phyloP scores from a whole-genome alignment of 35 echinoderm and acorn worm genomes.

The Lytechinus variegatus region DNA sequence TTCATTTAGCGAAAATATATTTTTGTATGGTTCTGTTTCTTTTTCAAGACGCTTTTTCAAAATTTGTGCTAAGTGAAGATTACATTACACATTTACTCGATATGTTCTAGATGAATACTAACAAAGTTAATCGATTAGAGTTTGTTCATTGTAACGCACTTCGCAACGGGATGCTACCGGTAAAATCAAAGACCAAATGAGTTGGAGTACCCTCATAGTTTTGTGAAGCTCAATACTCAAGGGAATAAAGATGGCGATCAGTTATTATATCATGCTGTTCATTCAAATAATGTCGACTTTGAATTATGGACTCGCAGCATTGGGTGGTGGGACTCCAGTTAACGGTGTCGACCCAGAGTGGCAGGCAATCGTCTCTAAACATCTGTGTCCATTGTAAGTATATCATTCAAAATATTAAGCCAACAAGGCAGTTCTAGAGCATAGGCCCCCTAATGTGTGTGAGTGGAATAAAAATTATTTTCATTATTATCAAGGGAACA shows the following conservation, averaged over 20 bases:
- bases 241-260: background rate
- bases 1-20: no score
- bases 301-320: background rate
- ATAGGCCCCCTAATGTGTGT: no score
- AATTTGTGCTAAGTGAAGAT: background rate
- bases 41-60: no score
- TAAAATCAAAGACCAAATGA: background rate
- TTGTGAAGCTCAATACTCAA: background rate
- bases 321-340: background rate
- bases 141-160: background rate
- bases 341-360: background rate
- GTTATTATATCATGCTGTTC: background rate
- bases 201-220: background rate
- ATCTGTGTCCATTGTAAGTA: constrained; percentile 7
- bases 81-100: background rate
- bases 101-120: no score
- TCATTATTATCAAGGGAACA: no score
- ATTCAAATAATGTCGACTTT: background rate
- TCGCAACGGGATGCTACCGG: background rate
- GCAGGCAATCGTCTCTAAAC: background rate
- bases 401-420: no score
- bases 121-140: no score
- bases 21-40: no score
- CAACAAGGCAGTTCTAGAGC: no score
- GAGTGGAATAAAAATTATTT: no score